Base-by-base conservation (phyloP, 2,113 vertebrate species). In the Hydropotes inermis region DNA sequence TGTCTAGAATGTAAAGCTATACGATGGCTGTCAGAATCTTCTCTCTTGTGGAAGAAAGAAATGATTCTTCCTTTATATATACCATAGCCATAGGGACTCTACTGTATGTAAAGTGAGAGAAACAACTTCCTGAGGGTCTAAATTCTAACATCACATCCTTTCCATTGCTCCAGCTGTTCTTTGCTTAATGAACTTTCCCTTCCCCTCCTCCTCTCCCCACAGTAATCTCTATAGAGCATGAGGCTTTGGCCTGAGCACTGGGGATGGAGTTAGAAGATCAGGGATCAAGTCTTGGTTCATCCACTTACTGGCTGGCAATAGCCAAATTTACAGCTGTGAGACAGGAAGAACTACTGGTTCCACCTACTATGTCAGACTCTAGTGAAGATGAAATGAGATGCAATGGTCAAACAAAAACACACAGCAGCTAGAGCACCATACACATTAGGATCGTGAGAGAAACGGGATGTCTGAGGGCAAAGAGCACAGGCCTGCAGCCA, bases 1-100 rank as follows among this genome's bases (percentile, higher is more conserved):
- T 92, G 33, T 81, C 94, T 88, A 81, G 83, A 96, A 90, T 60
- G 4, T 60, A 74, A 85, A 92, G 70, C 39, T 87, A 15, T 16
- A 5, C 83, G 76, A 61, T 30, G 36, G 30, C 60, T 87, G 30
- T 83, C 87, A 91, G 67, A 91, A 82, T 70, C n/a, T 27, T 91
- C 78, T 89, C 50, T 14, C 47, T 95, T 52, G 0, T 2, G 36
- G 50, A 93, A 57, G 50, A 55, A 76, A 89, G 17, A 43, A 90
- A 94, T 15, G 21, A 67, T 76, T 47, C 28, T 25, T 95, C 33
- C 47, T 89, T 82, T 52, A 50, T 45, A 28, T 43, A 43, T 25
- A 28, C 25, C 2, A 54, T 16, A 64, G 25, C 15, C 61, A 83
- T 10, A 23, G 17, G 60, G 19, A 70, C 67, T 67, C 67, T 30